These are phyloP conservation scores for Anomalospiza imberbis DNA, from an alignment of 2,797 vertebrate species.

Conservation along the genomic window DNA sequence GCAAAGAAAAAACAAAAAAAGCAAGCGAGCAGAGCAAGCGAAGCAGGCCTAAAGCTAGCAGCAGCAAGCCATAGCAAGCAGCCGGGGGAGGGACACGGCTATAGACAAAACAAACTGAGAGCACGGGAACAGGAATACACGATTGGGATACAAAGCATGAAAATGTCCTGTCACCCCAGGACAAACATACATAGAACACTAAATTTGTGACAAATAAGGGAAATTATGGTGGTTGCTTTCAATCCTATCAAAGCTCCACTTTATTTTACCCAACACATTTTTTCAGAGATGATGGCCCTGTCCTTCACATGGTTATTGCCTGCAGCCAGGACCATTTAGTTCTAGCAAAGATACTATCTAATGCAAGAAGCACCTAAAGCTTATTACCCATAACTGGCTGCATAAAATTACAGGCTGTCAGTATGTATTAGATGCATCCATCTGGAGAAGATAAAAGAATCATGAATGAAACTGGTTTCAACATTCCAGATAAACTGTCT, in stretches of 20 bases:
- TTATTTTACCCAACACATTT: neutral
- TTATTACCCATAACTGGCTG: neutral
- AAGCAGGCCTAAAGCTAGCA: no score
- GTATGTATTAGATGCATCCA: slow-evolving; percentile 3
- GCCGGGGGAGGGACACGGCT: no score
- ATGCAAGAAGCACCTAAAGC: slow-evolving; percentile 4
- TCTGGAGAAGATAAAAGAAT: slow-evolving; percentile 20
- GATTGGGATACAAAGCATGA: no score
- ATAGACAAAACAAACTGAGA: no score
- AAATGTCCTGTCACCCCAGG: no score
- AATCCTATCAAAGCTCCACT: neutral
- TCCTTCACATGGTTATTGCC: neutral
- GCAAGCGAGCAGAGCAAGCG: no score
- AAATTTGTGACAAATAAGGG: neutral
- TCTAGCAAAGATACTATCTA: neutral
- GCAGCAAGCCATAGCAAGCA: no score
- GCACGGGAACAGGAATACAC: no score
- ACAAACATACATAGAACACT: neutral
- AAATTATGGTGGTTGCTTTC: neutral
- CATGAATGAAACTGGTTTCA: neutral
- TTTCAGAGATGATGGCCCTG: neutral
- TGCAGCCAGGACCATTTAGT: neutral
- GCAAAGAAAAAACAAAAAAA: no score
- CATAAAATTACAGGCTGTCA: slow-evolving; percentile 35
- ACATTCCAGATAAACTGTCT: neutral